A percentile compares a stretch with the other conserved stretches of the same genome.
These are phyloP conservation scores for Tigriopus japonicus DNA, from an alignment of 1,140 invertebrate genomes.

Conservation along the genomic window DNA sequence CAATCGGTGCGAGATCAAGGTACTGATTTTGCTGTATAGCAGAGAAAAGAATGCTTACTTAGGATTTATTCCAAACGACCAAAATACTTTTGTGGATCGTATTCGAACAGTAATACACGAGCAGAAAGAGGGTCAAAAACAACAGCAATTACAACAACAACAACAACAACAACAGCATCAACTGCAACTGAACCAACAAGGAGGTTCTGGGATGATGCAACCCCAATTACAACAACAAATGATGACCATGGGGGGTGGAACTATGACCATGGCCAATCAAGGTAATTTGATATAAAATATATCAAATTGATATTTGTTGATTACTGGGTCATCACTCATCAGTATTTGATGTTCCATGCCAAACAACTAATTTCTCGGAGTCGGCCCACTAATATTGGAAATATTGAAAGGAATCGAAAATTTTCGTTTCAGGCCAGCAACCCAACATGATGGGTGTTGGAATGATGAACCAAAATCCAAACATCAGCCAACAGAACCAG, in stretches of 20 bases:
- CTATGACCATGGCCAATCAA: not conserved
- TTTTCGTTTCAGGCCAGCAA: too few species aligned
- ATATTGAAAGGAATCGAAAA: too few species aligned
- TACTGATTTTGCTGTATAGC: conserved; percentile 74
- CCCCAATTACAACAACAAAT: not conserved
- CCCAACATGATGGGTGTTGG: too few species aligned
- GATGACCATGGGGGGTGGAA: not conserved
- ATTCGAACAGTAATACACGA: conserved; percentile 60
- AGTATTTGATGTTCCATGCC: too few species aligned
- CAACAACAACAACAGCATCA: conserved; percentile 6
- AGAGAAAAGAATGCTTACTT: conserved; percentile 72
- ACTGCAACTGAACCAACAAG: not conserved
- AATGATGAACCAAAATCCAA: too few species aligned
- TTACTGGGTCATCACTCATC: too few species aligned
- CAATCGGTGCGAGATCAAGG: conserved; percentile 63
- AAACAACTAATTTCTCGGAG: too few species aligned
- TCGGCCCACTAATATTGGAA: too few species aligned
- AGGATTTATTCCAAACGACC: conserved; percentile 87
- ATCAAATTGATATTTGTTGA: too few species aligned
- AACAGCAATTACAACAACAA: not conserved
- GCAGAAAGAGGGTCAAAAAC: conserved; percentile 29
- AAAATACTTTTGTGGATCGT: conserved; percentile 57
- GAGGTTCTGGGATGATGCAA: not conserved
- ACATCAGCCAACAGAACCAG: too few species aligned
- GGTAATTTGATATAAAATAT: too few species aligned